Conservation (phyloP, 2,888 invertebrate genomes). For the Tridacna crocea region DNA sequence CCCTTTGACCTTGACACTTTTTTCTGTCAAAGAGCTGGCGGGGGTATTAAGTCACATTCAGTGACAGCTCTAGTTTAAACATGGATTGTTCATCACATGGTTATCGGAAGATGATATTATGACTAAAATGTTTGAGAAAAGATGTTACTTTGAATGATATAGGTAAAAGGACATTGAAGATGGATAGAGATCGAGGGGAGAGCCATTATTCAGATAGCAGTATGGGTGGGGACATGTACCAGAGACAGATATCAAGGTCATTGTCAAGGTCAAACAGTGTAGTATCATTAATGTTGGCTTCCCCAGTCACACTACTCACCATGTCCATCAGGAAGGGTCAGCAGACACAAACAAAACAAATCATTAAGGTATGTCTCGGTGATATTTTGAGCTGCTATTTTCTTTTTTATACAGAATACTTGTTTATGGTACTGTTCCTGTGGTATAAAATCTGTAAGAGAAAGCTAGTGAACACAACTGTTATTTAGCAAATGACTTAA, state of each 20-base stretch:
- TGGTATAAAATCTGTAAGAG: too few species aligned
- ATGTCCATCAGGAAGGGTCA: conserved; percentile 91
- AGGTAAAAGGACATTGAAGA: not conserved
- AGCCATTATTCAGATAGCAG: conserved; percentile 21
- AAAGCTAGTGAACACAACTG: too few species aligned
- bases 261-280: conserved; percentile 61
- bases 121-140: too few species aligned
- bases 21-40: too few species aligned
- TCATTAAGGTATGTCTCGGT: conserved; percentile 89
- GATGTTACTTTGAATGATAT: not conserved
- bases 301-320: conserved; percentile 90
- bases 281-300: conserved; percentile 87
- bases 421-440: too few species aligned
- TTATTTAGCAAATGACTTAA: too few species aligned
- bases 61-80: too few species aligned
- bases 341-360: conserved; percentile 90
- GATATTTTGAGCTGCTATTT: not conserved
- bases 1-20: too few species aligned
- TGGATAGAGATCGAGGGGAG: conserved; percentile 6
- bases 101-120: too few species aligned
- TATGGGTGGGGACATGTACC: conserved; percentile 12
- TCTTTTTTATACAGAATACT: too few species aligned
- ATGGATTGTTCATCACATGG: too few species aligned
- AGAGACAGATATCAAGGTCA: conserved; percentile 15
- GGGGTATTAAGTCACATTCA: too few species aligned